A percentile compares a stretch with the other conserved stretches of the same genome.
phyloP scores from a whole-genome alignment of 2,888 invertebrate genomes.

The Cheiracanthium punctorium region DNA sequence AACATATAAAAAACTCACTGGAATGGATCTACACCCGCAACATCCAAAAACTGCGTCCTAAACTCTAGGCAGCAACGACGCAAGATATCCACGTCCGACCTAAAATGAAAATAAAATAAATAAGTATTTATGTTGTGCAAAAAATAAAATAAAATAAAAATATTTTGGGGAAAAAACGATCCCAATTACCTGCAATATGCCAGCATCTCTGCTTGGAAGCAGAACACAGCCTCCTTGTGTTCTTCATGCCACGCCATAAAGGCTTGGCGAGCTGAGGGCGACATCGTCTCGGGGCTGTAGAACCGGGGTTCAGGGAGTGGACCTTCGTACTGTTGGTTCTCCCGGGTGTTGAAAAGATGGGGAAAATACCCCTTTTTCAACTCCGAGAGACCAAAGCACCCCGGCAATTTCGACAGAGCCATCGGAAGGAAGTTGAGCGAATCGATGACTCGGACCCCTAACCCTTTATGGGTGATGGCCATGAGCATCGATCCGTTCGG shows the following conservation, averaged over 20 bases:
- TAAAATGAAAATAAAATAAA: background rate
- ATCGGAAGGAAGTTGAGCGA: background rate
- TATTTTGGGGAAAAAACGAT: background rate
- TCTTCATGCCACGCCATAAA: background rate
- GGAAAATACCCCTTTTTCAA: background rate
- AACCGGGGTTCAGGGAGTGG: background rate
- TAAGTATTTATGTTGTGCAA: background rate
- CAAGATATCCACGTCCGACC: constrained; percentile 20
- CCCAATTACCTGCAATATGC: background rate
- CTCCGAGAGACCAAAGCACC: background rate
- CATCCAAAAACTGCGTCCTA: background rate
- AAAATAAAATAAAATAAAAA: background rate
- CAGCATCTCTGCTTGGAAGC: constrained; percentile 30
- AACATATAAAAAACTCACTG: background rate
- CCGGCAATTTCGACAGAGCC: too few species aligned
- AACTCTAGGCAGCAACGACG: constrained; percentile 10
- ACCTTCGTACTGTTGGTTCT: background rate
- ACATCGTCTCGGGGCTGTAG: constrained; percentile 8
- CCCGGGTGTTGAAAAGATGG: background rate
- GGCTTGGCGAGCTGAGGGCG: background rate
- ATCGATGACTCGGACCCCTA: background rate
- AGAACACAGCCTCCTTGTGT: background rate
- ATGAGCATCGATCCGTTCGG: background rate
- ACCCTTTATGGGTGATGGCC: background rate
- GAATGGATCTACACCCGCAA: background rate